phyloP scores from a whole-genome alignment of 2,888 invertebrate genomes.

The Agrochola circellaris region DNA sequence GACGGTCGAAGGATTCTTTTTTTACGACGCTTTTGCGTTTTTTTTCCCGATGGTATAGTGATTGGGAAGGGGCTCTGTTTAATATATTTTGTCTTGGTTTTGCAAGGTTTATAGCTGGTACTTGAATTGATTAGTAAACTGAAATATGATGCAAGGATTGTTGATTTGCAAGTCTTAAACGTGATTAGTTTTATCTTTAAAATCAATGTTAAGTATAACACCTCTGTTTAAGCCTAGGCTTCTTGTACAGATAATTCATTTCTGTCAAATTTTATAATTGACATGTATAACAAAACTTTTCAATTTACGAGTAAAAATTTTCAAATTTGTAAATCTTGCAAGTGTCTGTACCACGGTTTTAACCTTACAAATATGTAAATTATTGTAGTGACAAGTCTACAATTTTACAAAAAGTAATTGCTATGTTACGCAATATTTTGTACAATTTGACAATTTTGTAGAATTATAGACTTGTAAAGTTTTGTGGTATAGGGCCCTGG shows the following conservation, averaged over 20 bases:
- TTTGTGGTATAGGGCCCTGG: too few relatives aligned
- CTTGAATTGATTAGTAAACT: not conserved
- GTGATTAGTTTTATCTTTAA: not conserved
- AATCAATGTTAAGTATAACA: not conserved
- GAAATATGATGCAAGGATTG: not conserved
- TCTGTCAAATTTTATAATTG: not conserved
- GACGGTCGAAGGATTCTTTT: constrained; percentile 76
- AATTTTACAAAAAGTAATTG: too few relatives aligned
- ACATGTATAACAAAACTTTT: not conserved
- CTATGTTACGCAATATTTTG: too few relatives aligned
- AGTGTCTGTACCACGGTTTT: too few relatives aligned
- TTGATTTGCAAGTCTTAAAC: not conserved
- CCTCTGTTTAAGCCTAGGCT: not conserved
- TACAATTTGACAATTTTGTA: too few relatives aligned
- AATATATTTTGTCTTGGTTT: not conserved
- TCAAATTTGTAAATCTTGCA: too few relatives aligned
- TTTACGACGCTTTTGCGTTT: constrained; percentile 73
- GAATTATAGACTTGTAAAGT: too few relatives aligned
- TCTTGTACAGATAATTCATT: not conserved
- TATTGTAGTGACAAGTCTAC: too few relatives aligned
- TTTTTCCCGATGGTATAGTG: constrained; percentile 68
- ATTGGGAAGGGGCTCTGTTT: constrained; percentile 67
- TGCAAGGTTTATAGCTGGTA: not conserved
- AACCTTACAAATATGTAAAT: too few relatives aligned
- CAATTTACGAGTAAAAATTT: too few relatives aligned